Evolutionary conservation across 2,797 vertebrate species (phyloP).

Genomic region (Momotus momota): DNA sequence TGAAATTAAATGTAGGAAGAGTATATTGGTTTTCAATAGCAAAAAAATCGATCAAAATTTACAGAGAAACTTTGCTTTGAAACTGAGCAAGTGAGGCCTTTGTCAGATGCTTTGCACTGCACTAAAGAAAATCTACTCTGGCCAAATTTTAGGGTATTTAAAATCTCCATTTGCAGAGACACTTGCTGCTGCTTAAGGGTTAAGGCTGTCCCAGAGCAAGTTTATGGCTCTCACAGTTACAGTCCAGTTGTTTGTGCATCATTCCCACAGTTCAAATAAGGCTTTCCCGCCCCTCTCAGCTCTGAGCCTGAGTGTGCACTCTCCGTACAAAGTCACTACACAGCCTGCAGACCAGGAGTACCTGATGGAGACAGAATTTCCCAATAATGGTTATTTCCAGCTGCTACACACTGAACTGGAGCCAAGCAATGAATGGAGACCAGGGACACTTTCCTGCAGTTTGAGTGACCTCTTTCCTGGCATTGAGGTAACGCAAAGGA

Average conservation of each 20-base stretch:
- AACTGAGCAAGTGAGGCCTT: not conserved
- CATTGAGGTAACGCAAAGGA: not conserved
- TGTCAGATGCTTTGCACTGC: not conserved
- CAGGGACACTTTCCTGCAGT: conserved; percentile 21
- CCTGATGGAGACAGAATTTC: not conserved
- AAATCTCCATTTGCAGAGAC: not conserved
- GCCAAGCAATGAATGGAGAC: not conserved
- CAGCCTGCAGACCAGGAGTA: not conserved
- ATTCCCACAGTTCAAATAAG: conserved; percentile 14
- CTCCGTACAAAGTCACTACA: not conserved
- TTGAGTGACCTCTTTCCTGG: conserved; percentile 47
- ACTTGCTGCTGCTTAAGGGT: conserved; percentile 12
- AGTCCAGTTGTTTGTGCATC: not conserved
- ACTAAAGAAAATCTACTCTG: not conserved
- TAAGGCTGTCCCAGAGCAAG: not conserved
- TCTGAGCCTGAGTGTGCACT: not conserved
- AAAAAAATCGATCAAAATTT: not conserved
- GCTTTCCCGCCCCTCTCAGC: not conserved
- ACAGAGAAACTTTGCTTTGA: not conserved
- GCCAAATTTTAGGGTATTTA: not conserved
- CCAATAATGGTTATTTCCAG: conserved; percentile 34
- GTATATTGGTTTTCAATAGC: not conserved
- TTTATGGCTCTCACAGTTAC: not conserved
- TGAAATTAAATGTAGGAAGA: not conserved
- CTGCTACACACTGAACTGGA: not conserved